Evolutionary conservation across 2,113 vertebrate genomes (phyloP).

Genomic region (Dinomys branickii): DNA sequence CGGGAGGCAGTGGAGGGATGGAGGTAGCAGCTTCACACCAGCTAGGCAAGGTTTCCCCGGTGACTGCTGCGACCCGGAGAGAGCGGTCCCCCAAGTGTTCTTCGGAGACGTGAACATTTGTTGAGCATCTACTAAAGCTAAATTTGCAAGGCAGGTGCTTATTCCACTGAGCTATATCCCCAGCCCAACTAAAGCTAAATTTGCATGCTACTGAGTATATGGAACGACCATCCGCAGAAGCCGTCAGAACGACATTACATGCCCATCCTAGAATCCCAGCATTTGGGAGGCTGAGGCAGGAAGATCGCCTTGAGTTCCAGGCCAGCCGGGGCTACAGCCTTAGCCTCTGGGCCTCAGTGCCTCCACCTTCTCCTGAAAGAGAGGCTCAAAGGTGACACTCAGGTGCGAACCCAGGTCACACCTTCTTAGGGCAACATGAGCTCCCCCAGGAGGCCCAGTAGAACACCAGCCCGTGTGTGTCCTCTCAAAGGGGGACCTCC

Average conservation of each 20-base stretch:
- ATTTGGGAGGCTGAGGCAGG: neutral
- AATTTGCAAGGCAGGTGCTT: too few relatives aligned
- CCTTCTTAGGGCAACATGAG: neutral
- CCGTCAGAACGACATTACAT: rapidly evolving
- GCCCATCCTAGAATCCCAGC: neutral
- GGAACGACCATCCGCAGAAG: neutral
- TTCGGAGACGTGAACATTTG: neutral
- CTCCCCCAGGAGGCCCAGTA: neutral
- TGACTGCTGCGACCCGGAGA: neutral
- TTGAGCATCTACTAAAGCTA: neutral
- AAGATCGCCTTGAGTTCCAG: neutral
- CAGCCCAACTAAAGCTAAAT: neutral
- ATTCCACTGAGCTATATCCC: too few relatives aligned
- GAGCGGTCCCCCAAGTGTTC: neutral
- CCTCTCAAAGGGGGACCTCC: neutral
- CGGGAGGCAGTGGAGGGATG: neutral
- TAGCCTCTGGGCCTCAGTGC: neutral
- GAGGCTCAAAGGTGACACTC: neutral
- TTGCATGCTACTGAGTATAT: rapidly evolving
- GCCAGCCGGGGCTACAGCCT: neutral
- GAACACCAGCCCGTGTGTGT: neutral
- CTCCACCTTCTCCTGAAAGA: neutral
- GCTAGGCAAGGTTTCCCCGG: rapidly evolving
- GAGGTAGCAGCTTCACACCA: rapidly evolving
- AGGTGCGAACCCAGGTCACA: neutral